Evolutionary conservation across 2,113 vertebrate genomes (phyloP).

Genomic region (Cynocephalus volans): DNA sequence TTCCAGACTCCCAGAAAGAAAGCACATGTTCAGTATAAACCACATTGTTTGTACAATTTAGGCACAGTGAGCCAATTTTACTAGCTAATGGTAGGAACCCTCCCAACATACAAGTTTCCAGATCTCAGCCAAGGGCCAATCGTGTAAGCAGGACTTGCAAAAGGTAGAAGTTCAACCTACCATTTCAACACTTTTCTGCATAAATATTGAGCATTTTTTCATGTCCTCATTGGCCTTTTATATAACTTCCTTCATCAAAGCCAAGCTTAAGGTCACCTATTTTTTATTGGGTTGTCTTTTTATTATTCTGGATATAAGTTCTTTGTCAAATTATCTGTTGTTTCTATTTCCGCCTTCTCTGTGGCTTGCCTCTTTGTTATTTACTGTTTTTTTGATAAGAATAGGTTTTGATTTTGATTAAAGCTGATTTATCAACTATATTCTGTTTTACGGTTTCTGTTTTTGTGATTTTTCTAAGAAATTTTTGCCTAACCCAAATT

Average conservation of each 20-base stretch:
- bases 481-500: background rate
- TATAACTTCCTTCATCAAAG: background rate
- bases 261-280: background rate
- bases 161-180: too few species aligned
- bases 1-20: too few species aligned
- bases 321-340: background rate
- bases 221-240: too few species aligned
- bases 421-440: background rate
- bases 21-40: too few species aligned
- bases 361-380: background rate
- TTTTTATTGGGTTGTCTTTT: background rate
- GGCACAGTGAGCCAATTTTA: too few species aligned
- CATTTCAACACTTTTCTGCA: too few species aligned
- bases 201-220: too few species aligned
- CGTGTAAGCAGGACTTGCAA: too few species aligned
- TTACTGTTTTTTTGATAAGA: background rate
- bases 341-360: background rate
- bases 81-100: too few species aligned
- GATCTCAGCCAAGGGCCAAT: too few species aligned
- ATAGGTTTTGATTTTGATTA: background rate
- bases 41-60: too few species aligned
- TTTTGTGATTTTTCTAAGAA: background rate
- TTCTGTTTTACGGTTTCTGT: background rate
- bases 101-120: too few species aligned
- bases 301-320: background rate